Evolutionary conservation across 2,888 invertebrate species (phyloP).

Genomic region (Aplocera efformata): DNA sequence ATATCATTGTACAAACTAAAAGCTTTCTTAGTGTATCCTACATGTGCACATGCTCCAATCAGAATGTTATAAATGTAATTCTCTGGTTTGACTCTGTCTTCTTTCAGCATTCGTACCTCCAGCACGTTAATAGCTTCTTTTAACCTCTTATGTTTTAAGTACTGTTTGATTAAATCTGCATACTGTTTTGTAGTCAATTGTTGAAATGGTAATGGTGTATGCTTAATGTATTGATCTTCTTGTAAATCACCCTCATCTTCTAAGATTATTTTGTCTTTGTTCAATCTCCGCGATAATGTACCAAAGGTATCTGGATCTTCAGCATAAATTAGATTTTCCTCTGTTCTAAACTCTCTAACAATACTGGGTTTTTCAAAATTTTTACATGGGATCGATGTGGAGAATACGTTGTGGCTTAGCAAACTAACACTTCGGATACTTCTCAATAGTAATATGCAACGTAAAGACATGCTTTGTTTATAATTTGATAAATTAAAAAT

Average conservation of each 20-base stretch:
- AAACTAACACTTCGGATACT: constrained; percentile 34
- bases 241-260: constrained; percentile 79
- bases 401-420: constrained; percentile 37
- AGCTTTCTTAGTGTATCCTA: constrained; percentile 92
- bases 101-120: constrained; percentile 87
- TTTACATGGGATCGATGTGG: constrained; percentile 30
- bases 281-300: constrained; percentile 47
- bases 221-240: constrained; percentile 80
- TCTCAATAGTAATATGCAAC: constrained; percentile 42
- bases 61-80: constrained; percentile 90
- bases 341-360: constrained; percentile 49
- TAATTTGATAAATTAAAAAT: background rate
- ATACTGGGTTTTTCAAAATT: constrained; percentile 34
- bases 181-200: constrained; percentile 83
- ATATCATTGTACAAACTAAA: constrained; percentile 91
- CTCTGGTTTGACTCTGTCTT: constrained; percentile 89
- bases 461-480: constrained; percentile 44
- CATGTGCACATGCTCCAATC: constrained; percentile 90
- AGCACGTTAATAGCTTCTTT: constrained; percentile 89
- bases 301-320: constrained; percentile 83
- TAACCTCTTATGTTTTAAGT: constrained; percentile 82
- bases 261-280: constrained; percentile 40
- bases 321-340: constrained; percentile 50
- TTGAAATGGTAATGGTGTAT: constrained; percentile 68
- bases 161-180: constrained; percentile 85